These are phyloP conservation scores for Pampus argenteus DNA, from an alignment of 2,797 vertebrate species.

Conservation along the genomic window DNA sequence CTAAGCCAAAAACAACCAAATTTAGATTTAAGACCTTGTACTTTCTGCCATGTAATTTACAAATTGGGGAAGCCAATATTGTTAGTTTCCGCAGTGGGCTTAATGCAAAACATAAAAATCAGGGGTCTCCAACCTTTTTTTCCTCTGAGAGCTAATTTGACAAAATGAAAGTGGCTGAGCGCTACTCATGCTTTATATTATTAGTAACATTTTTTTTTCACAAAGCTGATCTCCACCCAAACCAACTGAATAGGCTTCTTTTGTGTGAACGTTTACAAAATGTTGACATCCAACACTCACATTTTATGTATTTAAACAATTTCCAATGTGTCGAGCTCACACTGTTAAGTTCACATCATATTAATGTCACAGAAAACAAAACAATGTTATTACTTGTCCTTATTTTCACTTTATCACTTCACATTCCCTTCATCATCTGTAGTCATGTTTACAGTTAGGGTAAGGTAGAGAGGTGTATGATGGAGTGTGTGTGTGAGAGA, in stretches of 20 bases:
- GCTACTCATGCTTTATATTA: conserved; percentile 33
- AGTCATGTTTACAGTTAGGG: no score
- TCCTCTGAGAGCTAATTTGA: conserved; percentile 35
- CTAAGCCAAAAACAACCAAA: conserved; percentile 75
- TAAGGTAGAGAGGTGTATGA: no score
- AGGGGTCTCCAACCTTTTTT: conserved; percentile 29
- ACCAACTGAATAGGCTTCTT: conserved; percentile 29
- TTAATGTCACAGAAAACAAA: conserved; percentile 1
- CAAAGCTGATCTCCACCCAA: conserved; percentile 12
- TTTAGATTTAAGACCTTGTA: conserved; percentile 72
- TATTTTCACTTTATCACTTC: not conserved
- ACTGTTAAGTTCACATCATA: not conserved
- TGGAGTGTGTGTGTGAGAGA: no score
- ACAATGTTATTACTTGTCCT: not conserved
- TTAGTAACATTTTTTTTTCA: conserved; percentile 38
- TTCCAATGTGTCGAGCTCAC: not conserved
- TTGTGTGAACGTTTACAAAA: conserved; percentile 11
- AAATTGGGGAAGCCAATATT: conserved; percentile 63
- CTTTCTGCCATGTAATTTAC: conserved; percentile 70
- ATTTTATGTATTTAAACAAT: conserved; percentile 3
- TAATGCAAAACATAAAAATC: conserved; percentile 50
- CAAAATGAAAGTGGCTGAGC: conserved; percentile 33
- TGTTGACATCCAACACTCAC: conserved; percentile 7
- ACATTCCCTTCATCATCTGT: not conserved
- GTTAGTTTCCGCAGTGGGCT: conserved; percentile 57